Percentiles rank a stretch among this genome's conserved stretches.
These are phyloP conservation scores for Palythoa caribaeorum DNA, from an alignment of 92 coral and sea anemone genomes.

Conservation along the genomic window DNA sequence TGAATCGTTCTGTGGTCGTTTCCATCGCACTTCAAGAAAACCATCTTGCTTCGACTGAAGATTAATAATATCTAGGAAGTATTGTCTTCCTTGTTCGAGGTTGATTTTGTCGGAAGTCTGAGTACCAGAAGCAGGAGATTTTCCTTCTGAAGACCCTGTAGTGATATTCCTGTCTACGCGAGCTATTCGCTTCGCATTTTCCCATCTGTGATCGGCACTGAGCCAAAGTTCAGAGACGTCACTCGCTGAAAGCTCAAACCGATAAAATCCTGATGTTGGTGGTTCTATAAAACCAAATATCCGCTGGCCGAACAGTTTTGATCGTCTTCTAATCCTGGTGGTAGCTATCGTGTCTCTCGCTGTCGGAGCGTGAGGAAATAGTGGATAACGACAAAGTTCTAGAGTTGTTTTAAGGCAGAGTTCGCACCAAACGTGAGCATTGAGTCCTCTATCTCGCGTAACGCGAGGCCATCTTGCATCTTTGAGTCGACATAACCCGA, in stretches of 20 bases:
- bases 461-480: constrained; percentile 25
- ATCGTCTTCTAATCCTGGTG: constrained; percentile 26
- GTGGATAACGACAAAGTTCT: constrained; percentile 31
- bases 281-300: constrained; percentile 45
- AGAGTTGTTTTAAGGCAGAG: constrained; percentile 9
- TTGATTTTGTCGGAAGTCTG: constrained; percentile 23
- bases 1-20: constrained; percentile 26
- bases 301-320: constrained; percentile 42
- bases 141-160: not conserved
- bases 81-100: constrained; percentile 30
- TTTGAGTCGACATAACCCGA: constrained; percentile 18
- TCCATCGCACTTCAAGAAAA: constrained; percentile 25
- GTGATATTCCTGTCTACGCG: constrained; percentile 8
- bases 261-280: constrained; percentile 33
- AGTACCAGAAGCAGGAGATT: not conserved
- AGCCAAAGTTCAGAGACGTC: constrained; percentile 33
- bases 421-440: constrained; percentile 37
- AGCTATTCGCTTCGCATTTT: constrained; percentile 38
- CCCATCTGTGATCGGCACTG: constrained; percentile 14
- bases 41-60: constrained; percentile 5
- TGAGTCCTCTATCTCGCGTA: constrained; percentile 8
- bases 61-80: constrained; percentile 41
- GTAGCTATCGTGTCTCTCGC: constrained; percentile 13
- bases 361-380: constrained; percentile 40
- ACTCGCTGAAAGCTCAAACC: constrained; percentile 22